These are phyloP conservation scores for Clusia tigrina DNA, from an alignment of 2,888 invertebrate genomes.

Conservation along the genomic window DNA sequence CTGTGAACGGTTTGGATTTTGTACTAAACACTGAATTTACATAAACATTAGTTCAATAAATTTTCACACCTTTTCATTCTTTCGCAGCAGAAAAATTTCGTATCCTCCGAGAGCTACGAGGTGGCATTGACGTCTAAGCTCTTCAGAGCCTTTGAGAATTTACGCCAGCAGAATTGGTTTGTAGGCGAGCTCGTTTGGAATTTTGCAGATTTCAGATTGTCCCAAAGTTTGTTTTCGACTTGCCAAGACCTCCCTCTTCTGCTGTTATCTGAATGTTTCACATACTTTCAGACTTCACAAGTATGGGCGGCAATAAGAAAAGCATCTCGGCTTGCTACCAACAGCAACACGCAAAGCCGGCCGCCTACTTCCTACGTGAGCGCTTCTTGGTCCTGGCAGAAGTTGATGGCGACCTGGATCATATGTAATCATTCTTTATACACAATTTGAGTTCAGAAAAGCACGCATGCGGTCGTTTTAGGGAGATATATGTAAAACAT, in stretches of 20 bases:
- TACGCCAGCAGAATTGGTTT: slow-evolving; percentile 80
- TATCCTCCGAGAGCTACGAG: slow-evolving; percentile 98
- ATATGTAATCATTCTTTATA: too few relatives aligned
- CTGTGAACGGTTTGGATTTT: slow-evolving; percentile 87
- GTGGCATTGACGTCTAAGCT: slow-evolving; percentile 81
- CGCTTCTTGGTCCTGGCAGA: slow-evolving; percentile 79
- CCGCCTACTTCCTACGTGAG: slow-evolving; percentile 81
- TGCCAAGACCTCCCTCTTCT: too few relatives aligned
- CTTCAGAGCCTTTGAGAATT: slow-evolving; percentile 87
- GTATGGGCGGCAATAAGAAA: slow-evolving; percentile 87
- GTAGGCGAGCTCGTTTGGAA: slow-evolving; percentile 99
- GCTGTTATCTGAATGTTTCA: not conserved
- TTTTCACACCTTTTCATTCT: slow-evolving; percentile 1
- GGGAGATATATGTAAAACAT: too few relatives aligned
- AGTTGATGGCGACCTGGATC: too few relatives aligned
- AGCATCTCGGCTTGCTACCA: slow-evolving; percentile 89
- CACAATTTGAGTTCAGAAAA: too few relatives aligned
- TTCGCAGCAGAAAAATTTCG: slow-evolving; percentile 75
- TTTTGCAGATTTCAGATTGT: slow-evolving; percentile 97
- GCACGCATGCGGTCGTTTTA: too few relatives aligned
- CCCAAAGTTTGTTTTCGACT: slow-evolving; percentile 72
- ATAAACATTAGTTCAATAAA: not conserved
- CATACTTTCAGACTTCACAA: slow-evolving; percentile 57
- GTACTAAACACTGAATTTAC: slow-evolving; percentile 67
- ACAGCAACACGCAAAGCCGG: slow-evolving; percentile 89